Conservation (phyloP, 53 echinoderm and acorn worm genomes). For the Stichopus horrens region DNA sequence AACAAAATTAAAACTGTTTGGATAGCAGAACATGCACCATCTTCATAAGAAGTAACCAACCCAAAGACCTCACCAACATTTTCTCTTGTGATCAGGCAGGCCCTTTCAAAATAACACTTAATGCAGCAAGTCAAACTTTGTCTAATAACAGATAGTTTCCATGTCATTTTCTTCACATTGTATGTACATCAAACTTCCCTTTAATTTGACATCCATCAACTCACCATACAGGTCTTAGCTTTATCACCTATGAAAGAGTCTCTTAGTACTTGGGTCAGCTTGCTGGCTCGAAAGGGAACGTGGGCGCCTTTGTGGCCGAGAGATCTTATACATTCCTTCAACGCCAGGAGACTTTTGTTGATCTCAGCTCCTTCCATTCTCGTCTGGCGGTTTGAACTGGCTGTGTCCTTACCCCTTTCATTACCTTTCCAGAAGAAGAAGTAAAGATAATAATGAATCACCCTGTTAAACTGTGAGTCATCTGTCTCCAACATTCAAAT, state of each 20-base stretch:
- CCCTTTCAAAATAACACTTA: no score
- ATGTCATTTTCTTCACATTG: no score
- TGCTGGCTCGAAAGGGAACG: constrained; percentile 96
- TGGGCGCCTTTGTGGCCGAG: constrained; percentile 82
- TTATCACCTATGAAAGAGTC: constrained; percentile 98
- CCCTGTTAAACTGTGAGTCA: no score
- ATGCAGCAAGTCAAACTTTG: no score
- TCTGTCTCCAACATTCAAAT: no score
- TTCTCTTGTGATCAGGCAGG: no score
- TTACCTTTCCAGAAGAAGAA: constrained; percentile 64
- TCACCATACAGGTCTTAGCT: constrained; percentile 92
- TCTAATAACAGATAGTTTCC: no score
- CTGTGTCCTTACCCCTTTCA: constrained; percentile 96
- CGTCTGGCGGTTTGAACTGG: constrained; percentile 95
- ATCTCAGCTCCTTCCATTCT: constrained; percentile 99
- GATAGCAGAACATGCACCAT: no score
- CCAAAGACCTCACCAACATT: no score
- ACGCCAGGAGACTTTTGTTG: constrained; percentile 90
- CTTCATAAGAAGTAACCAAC: no score
- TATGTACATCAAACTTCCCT: neutral
- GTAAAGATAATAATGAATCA: neutral
- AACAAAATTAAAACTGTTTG: no score
- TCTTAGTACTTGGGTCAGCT: constrained; percentile 95
- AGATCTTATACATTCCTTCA: constrained; percentile 98
- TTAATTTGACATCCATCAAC: neutral